Evolutionary conservation across 2,797 vertebrate species (phyloP).

Genomic region (Carapus acus): DNA sequence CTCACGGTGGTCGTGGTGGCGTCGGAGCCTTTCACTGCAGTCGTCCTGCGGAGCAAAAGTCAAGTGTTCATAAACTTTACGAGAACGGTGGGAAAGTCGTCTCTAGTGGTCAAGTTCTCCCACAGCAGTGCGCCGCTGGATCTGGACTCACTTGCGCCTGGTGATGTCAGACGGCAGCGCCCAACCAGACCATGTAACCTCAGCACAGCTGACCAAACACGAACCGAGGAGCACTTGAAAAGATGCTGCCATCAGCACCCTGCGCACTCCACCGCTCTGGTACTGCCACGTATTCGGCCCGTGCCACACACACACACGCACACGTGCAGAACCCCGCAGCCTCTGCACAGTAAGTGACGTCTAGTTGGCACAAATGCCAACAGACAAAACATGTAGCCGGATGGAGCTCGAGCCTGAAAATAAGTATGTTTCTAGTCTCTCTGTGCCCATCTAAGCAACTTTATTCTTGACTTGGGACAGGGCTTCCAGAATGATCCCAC

Average conservation of each 20-base stretch:
- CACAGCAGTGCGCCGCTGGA: constrained; percentile 24
- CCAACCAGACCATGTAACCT: constrained; percentile 40
- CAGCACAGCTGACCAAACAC: constrained; percentile 69
- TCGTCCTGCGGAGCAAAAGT: constrained; percentile 23
- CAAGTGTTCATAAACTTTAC: constrained; percentile 24
- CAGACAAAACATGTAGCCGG: constrained; percentile 14
- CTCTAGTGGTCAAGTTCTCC: constrained; percentile 17
- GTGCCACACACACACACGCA: constrained; percentile 9
- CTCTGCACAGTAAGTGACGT: constrained; percentile 1
- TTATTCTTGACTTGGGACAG: constrained; percentile 26
- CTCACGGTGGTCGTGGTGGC: no score
- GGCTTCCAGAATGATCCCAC: constrained; percentile 34
- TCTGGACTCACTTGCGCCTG: constrained; percentile 47
- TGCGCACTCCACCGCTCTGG: constrained; percentile 19
- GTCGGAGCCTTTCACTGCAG: no score
- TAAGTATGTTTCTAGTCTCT: constrained; percentile 15
- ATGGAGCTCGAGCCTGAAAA: constrained; percentile 23
- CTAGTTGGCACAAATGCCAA: constrained; percentile 4
- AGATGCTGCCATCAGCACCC: constrained; percentile 48
- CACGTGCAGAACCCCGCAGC: constrained; percentile 9
- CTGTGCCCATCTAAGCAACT: constrained; percentile 23
- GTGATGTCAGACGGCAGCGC: constrained; percentile 48
- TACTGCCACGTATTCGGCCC: constrained; percentile 50
- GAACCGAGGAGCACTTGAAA: constrained; percentile 40
- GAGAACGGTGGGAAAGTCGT: constrained; percentile 48